Percentiles rank a stretch among this genome's conserved stretches.
Evolutionary conservation across 2,888 invertebrate species (phyloP).

Genomic region (Oligia latruncula): DNA sequence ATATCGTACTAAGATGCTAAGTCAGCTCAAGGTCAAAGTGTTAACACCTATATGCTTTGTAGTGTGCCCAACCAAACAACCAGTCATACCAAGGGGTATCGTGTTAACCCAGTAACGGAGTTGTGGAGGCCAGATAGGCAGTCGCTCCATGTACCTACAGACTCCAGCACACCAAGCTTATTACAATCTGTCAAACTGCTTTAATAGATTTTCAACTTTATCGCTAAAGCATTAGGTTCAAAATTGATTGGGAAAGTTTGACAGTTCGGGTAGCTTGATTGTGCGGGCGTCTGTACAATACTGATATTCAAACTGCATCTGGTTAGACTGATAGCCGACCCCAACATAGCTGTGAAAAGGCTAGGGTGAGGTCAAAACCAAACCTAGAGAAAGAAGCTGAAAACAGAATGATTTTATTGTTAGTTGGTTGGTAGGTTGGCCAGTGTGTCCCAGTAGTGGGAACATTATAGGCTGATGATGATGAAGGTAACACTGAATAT

Average conservation of each 20-base stretch:
- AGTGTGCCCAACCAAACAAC: background rate
- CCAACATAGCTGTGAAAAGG: background rate
- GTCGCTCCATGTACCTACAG: too few relatives aligned
- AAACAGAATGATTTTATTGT: background rate
- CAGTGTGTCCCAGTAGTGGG: too few relatives aligned
- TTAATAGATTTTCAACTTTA: too few relatives aligned
- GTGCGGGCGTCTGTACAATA: too few relatives aligned
- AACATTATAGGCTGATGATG: too few relatives aligned
- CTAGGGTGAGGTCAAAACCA: background rate
- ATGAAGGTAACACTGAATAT: background rate
- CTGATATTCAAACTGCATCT: background rate
- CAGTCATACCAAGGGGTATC: background rate
- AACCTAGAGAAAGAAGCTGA: background rate
- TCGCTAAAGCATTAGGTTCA: too few relatives aligned
- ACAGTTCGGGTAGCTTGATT: too few relatives aligned
- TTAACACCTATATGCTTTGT: background rate
- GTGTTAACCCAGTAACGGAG: background rate
- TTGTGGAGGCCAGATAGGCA: background rate
- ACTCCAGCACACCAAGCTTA: too few relatives aligned
- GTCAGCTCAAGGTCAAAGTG: background rate
- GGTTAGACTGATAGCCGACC: background rate
- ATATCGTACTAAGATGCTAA: background rate
- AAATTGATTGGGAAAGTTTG: too few relatives aligned
- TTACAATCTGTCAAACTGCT: too few relatives aligned
- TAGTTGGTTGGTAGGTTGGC: background rate